Evolutionary conservation across 2,797 vertebrate genomes (phyloP).

Genomic region (Thamnophis elegans): DNA sequence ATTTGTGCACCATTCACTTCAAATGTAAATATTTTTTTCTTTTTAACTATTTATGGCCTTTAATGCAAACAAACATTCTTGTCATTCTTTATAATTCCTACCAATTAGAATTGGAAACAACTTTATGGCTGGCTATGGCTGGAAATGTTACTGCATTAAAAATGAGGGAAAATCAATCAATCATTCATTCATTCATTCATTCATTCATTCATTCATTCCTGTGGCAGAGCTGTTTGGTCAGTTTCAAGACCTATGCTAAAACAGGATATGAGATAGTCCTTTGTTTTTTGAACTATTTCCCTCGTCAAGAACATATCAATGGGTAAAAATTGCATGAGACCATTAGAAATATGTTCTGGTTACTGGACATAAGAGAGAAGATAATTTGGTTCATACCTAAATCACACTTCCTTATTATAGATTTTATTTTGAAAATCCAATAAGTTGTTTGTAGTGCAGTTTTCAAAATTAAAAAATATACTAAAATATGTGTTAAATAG

Average conservation of each 20-base stretch:
- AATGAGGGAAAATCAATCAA: background rate
- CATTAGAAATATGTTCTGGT: background rate
- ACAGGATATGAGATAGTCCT: too few relatives aligned
- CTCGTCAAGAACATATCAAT: background rate
- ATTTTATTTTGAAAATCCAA: background rate
- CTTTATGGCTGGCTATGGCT: background rate
- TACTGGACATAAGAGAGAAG: background rate
- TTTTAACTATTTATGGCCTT: conserved; percentile 30
- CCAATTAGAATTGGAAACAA: background rate
- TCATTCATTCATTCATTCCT: background rate
- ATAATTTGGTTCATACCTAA: background rate
- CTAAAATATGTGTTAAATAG: background rate
- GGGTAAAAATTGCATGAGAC: background rate
- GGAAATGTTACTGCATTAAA: background rate
- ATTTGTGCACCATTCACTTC: background rate
- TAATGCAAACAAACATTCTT: conserved; percentile 26
- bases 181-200: too few relatives aligned
- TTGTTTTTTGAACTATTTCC: background rate
- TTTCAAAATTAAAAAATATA: background rate
- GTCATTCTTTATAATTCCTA: background rate
- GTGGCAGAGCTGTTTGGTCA: background rate
- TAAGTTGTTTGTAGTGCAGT: background rate
- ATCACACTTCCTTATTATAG: background rate
- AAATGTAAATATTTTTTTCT: conserved; percentile 4
- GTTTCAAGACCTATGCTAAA: background rate